Evolutionary conservation across 2,797 vertebrate genomes (phyloP), one percentile per base, ranked within the genome.

Genomic region (Stomatorhinus walkeri): DNA sequence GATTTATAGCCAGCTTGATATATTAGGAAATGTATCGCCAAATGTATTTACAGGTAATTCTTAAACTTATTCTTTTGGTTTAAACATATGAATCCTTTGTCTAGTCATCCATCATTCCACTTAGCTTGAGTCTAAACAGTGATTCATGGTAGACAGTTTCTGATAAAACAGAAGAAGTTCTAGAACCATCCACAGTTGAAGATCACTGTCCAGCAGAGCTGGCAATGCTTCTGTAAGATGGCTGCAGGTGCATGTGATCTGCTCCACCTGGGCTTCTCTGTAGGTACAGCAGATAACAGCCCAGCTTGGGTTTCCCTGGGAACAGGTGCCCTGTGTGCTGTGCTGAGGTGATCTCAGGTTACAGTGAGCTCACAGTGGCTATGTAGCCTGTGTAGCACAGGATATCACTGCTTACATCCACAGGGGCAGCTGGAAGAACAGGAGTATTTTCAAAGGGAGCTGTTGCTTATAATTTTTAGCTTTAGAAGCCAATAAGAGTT

Each of bases 281-380:
- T 49, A 56, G 81, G n/a, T 40, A 68, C 24, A 7, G 81, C 46
- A 51, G 48, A 88, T 24, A n/a, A 87, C 79, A 87, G 90, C 90
- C 88, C 86, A 87, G 6, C 85, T 52, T 81, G 76, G 88, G 91
- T 95, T 94, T 88, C 90, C 92, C 92, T 43, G 43, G 76, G 22
- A 54, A 36, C 89, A 90, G 89, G 76, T 88, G 84, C 90, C 90
- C 28, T 72, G 64, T 72, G 64, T 92, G 93, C 93, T 85, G 87
- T 76, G 92, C 93, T 93, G 68, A 92, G 90, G 89, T 68, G 79
- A 40, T 19, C 22, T 87, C 52, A 87, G 9, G 87, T 87, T 87
- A 88, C 87, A 90, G 89, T 91, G 89, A 56, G 22, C 89, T 90
- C 85, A 92, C 56, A 1, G 79, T 22, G 32, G 76, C 10, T 68